Evolutionary conservation across 2,888 invertebrate genomes (phyloP).

Genomic region (Rhingia campestris): DNA sequence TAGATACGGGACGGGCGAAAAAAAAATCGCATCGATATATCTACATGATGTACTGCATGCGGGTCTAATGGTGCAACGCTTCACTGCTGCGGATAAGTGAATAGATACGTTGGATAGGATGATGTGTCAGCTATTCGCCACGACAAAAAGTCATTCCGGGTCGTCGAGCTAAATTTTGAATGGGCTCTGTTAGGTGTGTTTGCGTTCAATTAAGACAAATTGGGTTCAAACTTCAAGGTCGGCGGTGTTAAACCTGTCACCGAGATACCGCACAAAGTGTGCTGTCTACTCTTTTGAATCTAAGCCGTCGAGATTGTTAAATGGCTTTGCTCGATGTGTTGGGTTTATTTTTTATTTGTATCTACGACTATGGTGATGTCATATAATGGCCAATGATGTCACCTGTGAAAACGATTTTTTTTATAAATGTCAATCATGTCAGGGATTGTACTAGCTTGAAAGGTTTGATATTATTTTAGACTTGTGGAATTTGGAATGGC

Average conservation of each 20-base stretch:
- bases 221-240: constrained; percentile 62
- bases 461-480: too few relatives aligned
- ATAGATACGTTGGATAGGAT: constrained; percentile 21
- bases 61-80: neutral
- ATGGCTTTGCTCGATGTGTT: constrained; percentile 13
- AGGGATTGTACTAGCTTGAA: neutral
- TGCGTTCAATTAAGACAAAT: constrained; percentile 72
- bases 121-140: constrained; percentile 46
- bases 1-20: neutral
- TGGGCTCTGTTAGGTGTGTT: constrained; percentile 59
- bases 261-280: constrained; percentile 2
- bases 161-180: constrained; percentile 51
- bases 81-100: neutral
- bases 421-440: constrained; percentile 15
- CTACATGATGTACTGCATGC: neutral
- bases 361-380: constrained; percentile 1
- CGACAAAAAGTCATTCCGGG: constrained; percentile 43
- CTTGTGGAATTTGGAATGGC: too few relatives aligned
- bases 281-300: neutral
- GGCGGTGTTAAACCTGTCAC: constrained; percentile 46
- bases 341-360: constrained; percentile 7
- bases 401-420: constrained; percentile 10
- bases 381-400: constrained; percentile 33
- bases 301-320: neutral
- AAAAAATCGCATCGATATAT: neutral